Percentiles rank a stretch among this genome's conserved stretches.
Evolutionary conservation across 37 sponge, comb jelly and placozoan species (phyloP).

Genomic region (Cliona cf. orientalis): DNA sequence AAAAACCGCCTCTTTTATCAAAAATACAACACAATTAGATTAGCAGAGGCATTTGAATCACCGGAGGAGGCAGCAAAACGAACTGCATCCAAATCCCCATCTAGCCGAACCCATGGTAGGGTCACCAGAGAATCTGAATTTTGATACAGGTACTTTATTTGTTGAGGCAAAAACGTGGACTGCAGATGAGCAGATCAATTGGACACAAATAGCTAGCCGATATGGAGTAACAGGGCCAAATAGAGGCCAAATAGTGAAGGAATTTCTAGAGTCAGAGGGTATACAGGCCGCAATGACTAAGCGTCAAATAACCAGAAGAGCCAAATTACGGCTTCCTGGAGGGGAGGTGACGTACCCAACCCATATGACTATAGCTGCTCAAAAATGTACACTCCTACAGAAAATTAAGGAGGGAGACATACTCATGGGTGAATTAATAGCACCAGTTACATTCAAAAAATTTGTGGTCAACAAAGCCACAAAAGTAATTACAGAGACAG

Average conservation of each 20-base stretch:
- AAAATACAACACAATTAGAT: conserved; percentile 5
- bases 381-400: not conserved
- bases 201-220: conserved; percentile 4
- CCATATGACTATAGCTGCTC: not conserved
- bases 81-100: not conserved
- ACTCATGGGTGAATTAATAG: not conserved
- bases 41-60: not conserved
- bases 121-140: too few species aligned
- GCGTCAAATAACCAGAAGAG: not conserved
- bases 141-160: too few species aligned
- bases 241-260: conserved; percentile 22
- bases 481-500: not conserved
- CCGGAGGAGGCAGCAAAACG: not conserved
- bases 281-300: not conserved
- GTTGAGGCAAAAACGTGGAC: conserved; percentile 6
- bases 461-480: not conserved
- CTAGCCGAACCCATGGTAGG: not conserved
- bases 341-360: conserved; percentile 3
- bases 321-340: not conserved
- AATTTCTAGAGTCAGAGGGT: not conserved
- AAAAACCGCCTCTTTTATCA: not conserved
- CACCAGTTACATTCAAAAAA: not conserved
- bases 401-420: not conserved
- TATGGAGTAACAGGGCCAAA: conserved; percentile 8
- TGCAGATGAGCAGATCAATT: not conserved